A percentile compares a stretch with the other conserved stretches of the same genome.
Evolutionary conservation across 1,140 invertebrate species (phyloP).

Genomic region (Pogonognathellus flavescens): DNA sequence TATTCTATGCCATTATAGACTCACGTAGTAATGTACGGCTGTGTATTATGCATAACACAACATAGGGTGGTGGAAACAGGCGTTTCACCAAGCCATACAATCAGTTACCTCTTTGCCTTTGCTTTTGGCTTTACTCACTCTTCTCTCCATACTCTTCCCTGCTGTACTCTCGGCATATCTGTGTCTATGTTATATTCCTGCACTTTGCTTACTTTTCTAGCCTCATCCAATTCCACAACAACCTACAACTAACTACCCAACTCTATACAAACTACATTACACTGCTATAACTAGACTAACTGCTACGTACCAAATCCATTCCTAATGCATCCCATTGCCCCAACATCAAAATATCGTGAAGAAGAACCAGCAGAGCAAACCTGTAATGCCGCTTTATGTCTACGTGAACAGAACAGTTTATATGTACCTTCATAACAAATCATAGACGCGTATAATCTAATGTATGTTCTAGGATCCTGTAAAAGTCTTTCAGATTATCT

Average conservation of each 20-base stretch:
- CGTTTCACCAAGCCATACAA: constrained; percentile 30
- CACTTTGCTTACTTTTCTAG: constrained; percentile 1
- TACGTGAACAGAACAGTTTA: neutral
- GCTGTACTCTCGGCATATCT: neutral
- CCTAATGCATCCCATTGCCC: constrained; percentile 37
- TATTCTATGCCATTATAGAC: no score
- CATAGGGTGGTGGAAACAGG: constrained; percentile 25
- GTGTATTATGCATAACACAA: constrained; percentile 25
- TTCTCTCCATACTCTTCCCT: neutral
- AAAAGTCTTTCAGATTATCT: neutral
- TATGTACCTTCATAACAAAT: neutral
- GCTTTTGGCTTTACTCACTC: neutral
- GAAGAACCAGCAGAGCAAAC: neutral
- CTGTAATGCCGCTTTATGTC: neutral
- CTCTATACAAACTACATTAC: neutral
- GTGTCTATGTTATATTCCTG: neutral
- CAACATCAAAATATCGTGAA: constrained; percentile 9
- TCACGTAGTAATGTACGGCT: no score
- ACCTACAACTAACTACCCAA: constrained; percentile 21
- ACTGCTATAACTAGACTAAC: neutral
- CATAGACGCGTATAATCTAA: neutral
- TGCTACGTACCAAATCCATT: constrained; percentile 16
- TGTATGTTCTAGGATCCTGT: constrained; percentile 36
- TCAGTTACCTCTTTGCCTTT: constrained; percentile 32
- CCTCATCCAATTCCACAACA: constrained; percentile 41